Evolutionary conservation across 2,113 vertebrate genomes (phyloP), one percentile per base, ranked within the genome.

Genomic region (Hiodon alosoides): DNA sequence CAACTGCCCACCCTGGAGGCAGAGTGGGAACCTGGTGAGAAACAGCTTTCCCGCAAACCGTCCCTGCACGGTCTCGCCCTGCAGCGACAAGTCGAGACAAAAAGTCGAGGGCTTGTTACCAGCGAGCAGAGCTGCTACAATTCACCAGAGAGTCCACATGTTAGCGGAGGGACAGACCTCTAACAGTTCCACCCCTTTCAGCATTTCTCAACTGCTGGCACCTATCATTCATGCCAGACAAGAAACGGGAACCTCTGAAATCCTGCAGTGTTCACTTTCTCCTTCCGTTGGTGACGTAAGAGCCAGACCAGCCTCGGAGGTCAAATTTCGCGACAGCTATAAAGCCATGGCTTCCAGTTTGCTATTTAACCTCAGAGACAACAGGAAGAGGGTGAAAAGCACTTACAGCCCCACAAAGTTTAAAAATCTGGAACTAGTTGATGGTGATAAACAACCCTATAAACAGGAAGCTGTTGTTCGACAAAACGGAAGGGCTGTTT

Each of bases 311-410:
- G 50, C 75, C 50, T n/a, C 31, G 0, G 89, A 94, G 75, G 84
- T 84, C 79, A 81, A 67, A 3, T 81, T 83, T 11, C 80, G 84
- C 62, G 88, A 93, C 14, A 90, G 83, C 84, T 93, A 94, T 87
- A 97, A 92, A 82, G 83, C 94, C 0, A 95, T 91, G 85, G 95
- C 93, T 2, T 90, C 94, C 0, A 93, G 93, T 83, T 86, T 99
- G n/a, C 86, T 98, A 58, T 98, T 98, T 80, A 97, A 96, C 81
- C 87, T 99, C 61, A 99, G 95, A 81, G 97, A 98, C 67, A 95
- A 98, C 76, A 92, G 96, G 68, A 98, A 95, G 75, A 86, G 89
- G 13, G 93, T 98, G 2, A 99, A 96, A 85, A 97, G 93, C 82
- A 96, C 89, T 0, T 98, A 98, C 69, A 95, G 91, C 47, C 92